phyloP scores from a whole-genome alignment of 2,113 vertebrate species.

The Bos javanicus region DNA sequence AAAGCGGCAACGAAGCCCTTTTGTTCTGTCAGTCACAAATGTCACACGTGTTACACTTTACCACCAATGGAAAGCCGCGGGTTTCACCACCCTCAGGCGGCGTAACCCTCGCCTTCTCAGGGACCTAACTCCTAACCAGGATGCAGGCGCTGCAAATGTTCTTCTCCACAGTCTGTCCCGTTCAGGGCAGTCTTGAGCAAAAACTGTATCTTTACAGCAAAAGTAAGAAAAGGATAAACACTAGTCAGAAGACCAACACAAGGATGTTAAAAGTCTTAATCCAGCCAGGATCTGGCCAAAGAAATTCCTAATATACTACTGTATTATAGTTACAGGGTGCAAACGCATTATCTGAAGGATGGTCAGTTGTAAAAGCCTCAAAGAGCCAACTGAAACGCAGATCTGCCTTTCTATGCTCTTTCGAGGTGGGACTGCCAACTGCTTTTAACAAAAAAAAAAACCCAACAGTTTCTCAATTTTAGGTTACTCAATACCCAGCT shows the following conservation, averaged over 20 bases:
- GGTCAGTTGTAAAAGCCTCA: neutral
- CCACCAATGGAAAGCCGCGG: neutral
- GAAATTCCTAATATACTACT: neutral
- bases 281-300: neutral
- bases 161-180: neutral
- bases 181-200: neutral
- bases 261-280: neutral
- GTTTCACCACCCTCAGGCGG: neutral
- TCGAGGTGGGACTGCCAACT: neutral
- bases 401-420: conserved; percentile 1
- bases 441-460: neutral
- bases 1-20: conserved; percentile 51
- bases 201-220: neutral
- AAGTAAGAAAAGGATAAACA: neutral
- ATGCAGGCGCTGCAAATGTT: neutral
- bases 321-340: neutral
- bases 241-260: neutral
- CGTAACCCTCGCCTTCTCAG: neutral
- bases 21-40: conserved; percentile 49
- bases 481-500: neutral
- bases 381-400: neutral
- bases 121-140: neutral
- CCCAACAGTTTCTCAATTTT: neutral
- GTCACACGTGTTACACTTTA: neutral
- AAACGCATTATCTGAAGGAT: conserved; percentile 26